Percentiles rank a stretch among this genome's conserved stretches.
Evolutionary conservation across 2,888 invertebrate species (phyloP).

Genomic region (Tolmerus cingulatus): DNA sequence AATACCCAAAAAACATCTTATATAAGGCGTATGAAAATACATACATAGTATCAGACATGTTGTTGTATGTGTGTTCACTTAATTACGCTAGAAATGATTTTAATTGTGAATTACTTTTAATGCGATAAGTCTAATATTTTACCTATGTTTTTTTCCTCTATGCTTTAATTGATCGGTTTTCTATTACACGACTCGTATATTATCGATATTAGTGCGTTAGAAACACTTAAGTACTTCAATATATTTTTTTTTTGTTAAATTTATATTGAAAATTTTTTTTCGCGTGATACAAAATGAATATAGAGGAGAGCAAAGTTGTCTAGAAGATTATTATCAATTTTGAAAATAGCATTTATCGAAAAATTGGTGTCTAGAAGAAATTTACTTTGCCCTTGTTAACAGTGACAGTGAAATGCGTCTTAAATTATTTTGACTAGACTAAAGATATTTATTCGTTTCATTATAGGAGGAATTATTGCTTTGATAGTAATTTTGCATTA

Average conservation of each 20-base stretch:
- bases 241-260: background rate
- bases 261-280: background rate
- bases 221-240: background rate
- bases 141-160: background rate
- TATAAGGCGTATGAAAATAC: constrained; percentile 57
- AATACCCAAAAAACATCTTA: constrained; percentile 21
- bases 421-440: background rate
- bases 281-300: background rate
- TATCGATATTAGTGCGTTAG: background rate
- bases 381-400: background rate
- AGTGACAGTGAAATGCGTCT: background rate
- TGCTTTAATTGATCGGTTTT: background rate
- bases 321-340: background rate
- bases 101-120: background rate
- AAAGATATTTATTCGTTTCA: background rate
- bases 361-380: background rate
- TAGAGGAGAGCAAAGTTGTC: background rate
- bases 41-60: constrained; percentile 73
- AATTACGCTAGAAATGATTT: background rate
- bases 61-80: constrained; percentile 54
- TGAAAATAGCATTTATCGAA: background rate
- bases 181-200: constrained; percentile 6
- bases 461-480: background rate
- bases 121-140: background rate
- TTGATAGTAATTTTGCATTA: background rate